Conservation (phyloP, 1,140 invertebrate species). For the Pseudomyrmex gracilis region DNA sequence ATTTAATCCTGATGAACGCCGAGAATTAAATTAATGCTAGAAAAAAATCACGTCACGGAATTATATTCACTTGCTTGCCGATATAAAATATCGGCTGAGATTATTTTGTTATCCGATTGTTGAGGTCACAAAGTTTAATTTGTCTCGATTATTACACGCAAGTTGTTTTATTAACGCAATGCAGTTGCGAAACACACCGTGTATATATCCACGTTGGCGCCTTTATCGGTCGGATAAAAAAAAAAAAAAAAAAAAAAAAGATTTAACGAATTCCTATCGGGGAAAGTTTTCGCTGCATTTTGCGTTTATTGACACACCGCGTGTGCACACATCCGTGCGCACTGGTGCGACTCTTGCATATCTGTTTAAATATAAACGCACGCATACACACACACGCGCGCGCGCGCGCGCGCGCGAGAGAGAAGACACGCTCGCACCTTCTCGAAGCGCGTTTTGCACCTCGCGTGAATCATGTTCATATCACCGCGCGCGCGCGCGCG, state of each 20-base stretch:
- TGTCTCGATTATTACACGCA: no score
- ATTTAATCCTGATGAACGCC: no score
- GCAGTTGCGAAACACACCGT: conserved; percentile 4
- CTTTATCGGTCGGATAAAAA: conserved; percentile 73
- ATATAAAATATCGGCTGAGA: no score
- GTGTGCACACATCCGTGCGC: neutral
- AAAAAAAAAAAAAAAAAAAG: conserved; percentile 29
- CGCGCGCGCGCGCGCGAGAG: no score
- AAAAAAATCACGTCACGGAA: no score
- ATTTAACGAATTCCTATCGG: conserved; percentile 80
- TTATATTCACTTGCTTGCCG: no score
- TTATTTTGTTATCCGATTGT: no score
- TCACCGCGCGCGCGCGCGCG: neutral
- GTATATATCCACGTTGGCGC: conserved; percentile 66
- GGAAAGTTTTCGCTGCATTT: conserved; percentile 76
- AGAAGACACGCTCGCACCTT: conserved; percentile 1
- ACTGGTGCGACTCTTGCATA: neutral
- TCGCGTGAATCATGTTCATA: conserved; percentile 28
- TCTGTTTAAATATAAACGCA: neutral
- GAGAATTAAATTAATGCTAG: no score
- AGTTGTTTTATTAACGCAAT: conserved; percentile 15
- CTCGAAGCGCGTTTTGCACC: neutral
- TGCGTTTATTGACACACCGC: conserved; percentile 8
- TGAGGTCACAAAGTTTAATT: no score
- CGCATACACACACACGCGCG: no score